Conservation (phyloP, 2,888 invertebrate genomes). For the Drosophila picticornis region DNA sequence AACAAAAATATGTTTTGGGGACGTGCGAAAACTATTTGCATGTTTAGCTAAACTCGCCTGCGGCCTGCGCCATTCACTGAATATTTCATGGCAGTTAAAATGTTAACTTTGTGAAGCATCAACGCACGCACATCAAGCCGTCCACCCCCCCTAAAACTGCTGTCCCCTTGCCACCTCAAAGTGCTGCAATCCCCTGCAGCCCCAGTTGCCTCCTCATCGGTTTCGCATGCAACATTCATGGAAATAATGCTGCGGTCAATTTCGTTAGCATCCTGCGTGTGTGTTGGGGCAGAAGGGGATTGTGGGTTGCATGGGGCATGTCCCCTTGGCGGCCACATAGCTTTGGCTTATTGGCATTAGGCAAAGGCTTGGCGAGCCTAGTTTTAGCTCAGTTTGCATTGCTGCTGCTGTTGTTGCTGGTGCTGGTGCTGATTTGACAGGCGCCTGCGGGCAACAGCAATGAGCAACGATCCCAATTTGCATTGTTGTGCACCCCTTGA, state of each 20-base stretch:
- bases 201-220: neutral
- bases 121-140: slow-evolving; percentile 56
- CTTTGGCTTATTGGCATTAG: slow-evolving; percentile 72
- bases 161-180: neutral
- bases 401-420: slow-evolving; percentile 12
- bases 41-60: slow-evolving; percentile 44
- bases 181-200: no score
- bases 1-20: slow-evolving; percentile 21
- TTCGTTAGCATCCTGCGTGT: slow-evolving; percentile 49
- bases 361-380: slow-evolving; percentile 49
- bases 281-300: slow-evolving; percentile 4
- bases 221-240: slow-evolving; percentile 66
- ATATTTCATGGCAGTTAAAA: slow-evolving; percentile 82
- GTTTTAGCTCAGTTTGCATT: slow-evolving; percentile 30
- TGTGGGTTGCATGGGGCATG: neutral
- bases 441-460: slow-evolving; percentile 37
- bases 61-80: slow-evolving; percentile 49
- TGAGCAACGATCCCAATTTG: slow-evolving; percentile 8
- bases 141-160: neutral
- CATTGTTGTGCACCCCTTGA: slow-evolving; percentile 28
- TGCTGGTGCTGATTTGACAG: slow-evolving; percentile 55
- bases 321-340: slow-evolving; percentile 24
- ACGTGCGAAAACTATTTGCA: slow-evolving; percentile 75
- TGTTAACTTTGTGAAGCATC: slow-evolving; percentile 77
- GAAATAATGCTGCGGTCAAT: slow-evolving; percentile 80